Conservation (phyloP, 2,113 vertebrate species). For the Pteronura brasiliensis region DNA sequence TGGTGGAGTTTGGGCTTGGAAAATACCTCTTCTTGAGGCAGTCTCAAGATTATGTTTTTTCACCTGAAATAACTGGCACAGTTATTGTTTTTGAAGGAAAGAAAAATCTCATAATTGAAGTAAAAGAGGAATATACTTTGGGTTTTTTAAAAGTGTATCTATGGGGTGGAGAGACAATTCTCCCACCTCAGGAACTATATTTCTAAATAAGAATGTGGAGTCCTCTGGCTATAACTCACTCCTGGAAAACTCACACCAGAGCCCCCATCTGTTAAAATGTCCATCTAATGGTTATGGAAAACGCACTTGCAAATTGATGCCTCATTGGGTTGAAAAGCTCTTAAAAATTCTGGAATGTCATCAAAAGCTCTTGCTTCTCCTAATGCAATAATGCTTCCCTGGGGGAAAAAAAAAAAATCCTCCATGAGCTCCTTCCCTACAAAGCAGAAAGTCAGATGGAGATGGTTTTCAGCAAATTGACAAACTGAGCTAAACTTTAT, state of each 20-base stretch:
- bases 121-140: neutral
- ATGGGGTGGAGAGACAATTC: neutral
- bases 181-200: neutral
- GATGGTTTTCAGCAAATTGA: conserved; percentile 65
- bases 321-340: conserved; percentile 55
- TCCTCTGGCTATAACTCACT: conserved; percentile 4
- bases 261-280: neutral
- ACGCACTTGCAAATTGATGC: conserved; percentile 39
- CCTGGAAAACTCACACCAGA: neutral
- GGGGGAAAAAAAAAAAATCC: neutral
- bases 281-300: conserved; percentile 46
- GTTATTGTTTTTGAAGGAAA: conserved; percentile 67
- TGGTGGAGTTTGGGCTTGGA: conserved; percentile 49
- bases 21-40: conserved; percentile 62
- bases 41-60: conserved; percentile 58
- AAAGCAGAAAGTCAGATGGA: conserved; percentile 53
- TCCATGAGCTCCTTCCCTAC: neutral
- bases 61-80: conserved; percentile 41
- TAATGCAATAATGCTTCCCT: conserved; percentile 46
- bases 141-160: conserved; percentile 30
- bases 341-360: conserved; percentile 64
- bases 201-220: neutral
- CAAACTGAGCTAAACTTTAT: conserved; percentile 74
- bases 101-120: conserved; percentile 61
- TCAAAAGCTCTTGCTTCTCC: conserved; percentile 44